Conservation (phyloP, 64 coral and sea anemone genomes). For the Trachythela sp. region DNA sequence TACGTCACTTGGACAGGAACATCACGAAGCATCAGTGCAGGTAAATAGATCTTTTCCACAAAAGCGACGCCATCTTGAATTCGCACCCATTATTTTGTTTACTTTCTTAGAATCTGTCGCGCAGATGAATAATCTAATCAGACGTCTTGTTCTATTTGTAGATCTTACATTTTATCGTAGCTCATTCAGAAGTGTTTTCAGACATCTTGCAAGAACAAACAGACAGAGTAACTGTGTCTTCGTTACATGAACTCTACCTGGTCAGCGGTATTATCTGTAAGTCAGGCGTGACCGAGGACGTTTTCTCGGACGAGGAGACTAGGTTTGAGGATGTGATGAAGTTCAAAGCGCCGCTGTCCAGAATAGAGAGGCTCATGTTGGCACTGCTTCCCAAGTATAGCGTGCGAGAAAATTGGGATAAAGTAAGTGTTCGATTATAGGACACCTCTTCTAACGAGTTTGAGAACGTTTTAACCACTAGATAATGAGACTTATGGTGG, state of each 20-base stretch:
- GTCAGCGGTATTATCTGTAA: constrained; percentile 88
- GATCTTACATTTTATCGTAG: constrained; percentile 78
- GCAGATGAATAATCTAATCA: not conserved
- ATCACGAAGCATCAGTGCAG: constrained; percentile 74
- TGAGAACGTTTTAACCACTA: no score
- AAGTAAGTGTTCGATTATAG: constrained; percentile 29
- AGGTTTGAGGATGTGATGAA: constrained; percentile 64
- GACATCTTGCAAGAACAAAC: constrained; percentile 85
- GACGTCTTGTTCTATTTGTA: constrained; percentile 4
- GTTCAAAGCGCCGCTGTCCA: constrained; percentile 82
- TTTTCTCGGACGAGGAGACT: constrained; percentile 50
- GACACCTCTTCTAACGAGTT: no score
- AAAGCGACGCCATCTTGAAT: not conserved
- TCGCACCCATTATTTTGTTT: not conserved
- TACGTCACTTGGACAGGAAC: constrained; percentile 66
- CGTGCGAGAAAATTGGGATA: constrained; percentile 73
- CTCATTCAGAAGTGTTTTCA: constrained; percentile 85
- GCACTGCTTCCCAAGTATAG: constrained; percentile 80
- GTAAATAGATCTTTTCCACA: constrained; percentile 26
- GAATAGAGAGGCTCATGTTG: constrained; percentile 85
- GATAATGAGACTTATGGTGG: no score
- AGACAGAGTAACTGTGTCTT: constrained; percentile 55
- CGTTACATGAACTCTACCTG: constrained; percentile 80
- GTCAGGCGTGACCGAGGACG: constrained; percentile 61
- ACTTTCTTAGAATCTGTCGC: no score